A percentile compares a stretch with the other conserved stretches of the same genome.
These are phyloP conservation scores for Acrocera orbiculus DNA, from an alignment of 2,888 invertebrate species.

Conservation along the genomic window DNA sequence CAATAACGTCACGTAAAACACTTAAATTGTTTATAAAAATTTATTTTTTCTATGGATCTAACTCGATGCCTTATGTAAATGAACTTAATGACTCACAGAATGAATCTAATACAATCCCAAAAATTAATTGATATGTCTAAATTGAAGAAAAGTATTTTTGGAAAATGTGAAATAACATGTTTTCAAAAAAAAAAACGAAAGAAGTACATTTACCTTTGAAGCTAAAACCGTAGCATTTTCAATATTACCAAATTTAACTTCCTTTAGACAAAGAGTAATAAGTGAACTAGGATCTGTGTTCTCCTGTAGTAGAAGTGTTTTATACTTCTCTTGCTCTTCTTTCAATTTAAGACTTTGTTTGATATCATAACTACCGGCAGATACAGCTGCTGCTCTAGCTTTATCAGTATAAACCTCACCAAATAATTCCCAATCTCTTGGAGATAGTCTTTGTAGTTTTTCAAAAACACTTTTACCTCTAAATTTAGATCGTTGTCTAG, in stretches of 20 bases:
- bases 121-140: too few species aligned
- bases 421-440: constrained; percentile 25
- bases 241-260: constrained; percentile 56
- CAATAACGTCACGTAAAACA: background rate
- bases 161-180: too few species aligned
- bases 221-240: constrained; percentile 57
- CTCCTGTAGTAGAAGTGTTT: constrained; percentile 52
- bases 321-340: constrained; percentile 56
- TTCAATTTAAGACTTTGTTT: constrained; percentile 69
- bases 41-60: too few species aligned
- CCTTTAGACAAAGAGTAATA: constrained; percentile 55
- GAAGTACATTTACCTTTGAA: constrained; percentile 47
- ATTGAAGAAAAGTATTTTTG: too few species aligned
- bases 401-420: constrained; percentile 82
- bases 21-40: too few species aligned
- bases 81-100: too few species aligned
- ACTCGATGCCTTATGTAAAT: too few species aligned
- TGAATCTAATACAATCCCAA: too few species aligned
- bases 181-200: too few species aligned
- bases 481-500: constrained; percentile 18
- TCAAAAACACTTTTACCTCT: constrained; percentile 20
- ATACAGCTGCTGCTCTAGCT: constrained; percentile 76
- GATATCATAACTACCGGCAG: constrained; percentile 58
- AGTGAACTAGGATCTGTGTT: constrained; percentile 63
- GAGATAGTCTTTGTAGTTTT: constrained; percentile 22